phyloP scores from a whole-genome alignment of 1,140 invertebrate genomes.

The Caerostris extrusa region DNA sequence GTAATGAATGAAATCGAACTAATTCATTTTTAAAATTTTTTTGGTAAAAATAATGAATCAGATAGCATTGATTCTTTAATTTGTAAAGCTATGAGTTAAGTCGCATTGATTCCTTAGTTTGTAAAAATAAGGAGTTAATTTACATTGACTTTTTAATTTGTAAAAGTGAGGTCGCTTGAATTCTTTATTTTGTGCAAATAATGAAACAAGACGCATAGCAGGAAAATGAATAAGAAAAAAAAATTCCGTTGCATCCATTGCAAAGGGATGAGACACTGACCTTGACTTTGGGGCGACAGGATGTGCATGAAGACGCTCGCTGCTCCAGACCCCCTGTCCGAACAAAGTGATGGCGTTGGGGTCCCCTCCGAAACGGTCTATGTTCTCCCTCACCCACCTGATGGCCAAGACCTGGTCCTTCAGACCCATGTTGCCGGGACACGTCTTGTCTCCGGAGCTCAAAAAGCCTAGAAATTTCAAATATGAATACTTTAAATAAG shows the following conservation, averaged over 20 bases:
- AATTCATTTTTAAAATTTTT: too few species aligned
- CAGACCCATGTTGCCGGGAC: conserved; percentile 82
- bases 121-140: too few species aligned
- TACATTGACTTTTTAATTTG: too few species aligned
- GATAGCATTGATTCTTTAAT: too few species aligned
- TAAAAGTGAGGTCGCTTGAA: too few species aligned
- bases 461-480: conserved; percentile 79
- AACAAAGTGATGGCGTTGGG: conserved; percentile 84
- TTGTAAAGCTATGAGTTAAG: too few species aligned
- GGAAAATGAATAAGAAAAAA: not conserved
- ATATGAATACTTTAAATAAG: not conserved
- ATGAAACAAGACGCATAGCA: not conserved
- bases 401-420: conserved; percentile 84
- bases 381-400: conserved; percentile 83
- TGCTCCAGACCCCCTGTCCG: conserved; percentile 85
- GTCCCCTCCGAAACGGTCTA: conserved; percentile 84
- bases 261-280: conserved; percentile 18
- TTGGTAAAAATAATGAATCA: too few species aligned
- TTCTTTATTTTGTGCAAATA: too few species aligned
- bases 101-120: too few species aligned
- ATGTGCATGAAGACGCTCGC: conserved; percentile 84
- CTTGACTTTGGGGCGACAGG: conserved; percentile 83
- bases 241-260: not conserved
- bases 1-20: too few species aligned
- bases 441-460: conserved; percentile 79